These are phyloP conservation scores for Hyperoplus lanceolatus DNA, from an alignment of 2,797 vertebrate genomes.

Conservation along the genomic window DNA sequence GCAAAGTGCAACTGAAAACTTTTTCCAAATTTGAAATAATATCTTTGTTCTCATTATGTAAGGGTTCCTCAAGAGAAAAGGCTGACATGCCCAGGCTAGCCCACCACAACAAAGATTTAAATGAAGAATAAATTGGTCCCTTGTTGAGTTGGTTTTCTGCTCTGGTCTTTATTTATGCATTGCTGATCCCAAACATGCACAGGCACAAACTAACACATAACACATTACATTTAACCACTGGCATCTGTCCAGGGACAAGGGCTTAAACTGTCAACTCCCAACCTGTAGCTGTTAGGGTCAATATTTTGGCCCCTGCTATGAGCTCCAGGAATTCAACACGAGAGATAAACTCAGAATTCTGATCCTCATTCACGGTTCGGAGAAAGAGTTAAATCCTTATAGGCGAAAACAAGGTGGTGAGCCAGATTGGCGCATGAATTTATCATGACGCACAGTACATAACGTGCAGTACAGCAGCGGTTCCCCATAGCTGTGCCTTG, in stretches of 20 bases:
- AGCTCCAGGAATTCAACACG: slow-evolving; percentile 2
- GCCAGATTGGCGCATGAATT: slow-evolving; percentile 17
- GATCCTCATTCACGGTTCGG: background rate
- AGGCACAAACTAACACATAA: background rate
- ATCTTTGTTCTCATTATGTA: slow-evolving; percentile 14
- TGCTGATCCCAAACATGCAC: slow-evolving; percentile 16
- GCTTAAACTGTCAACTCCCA: slow-evolving; percentile 1
- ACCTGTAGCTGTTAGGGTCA: background rate
- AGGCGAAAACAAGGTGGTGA: background rate
- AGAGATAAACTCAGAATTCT: background rate
- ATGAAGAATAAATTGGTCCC: slow-evolving; percentile 14
- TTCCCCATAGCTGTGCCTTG: background rate
- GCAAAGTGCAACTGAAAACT: background rate
- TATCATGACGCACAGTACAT: slow-evolving; percentile 20
- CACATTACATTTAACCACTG: slow-evolving; percentile 4
- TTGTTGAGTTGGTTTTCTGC: slow-evolving; percentile 10
- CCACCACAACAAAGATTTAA: background rate
- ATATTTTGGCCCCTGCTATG: background rate
- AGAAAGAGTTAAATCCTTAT: slow-evolving; percentile 4
- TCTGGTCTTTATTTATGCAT: slow-evolving; percentile 25
- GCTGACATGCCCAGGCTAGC: background rate
- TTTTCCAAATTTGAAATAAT: slow-evolving; percentile 12
- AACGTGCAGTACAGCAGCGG: background rate
- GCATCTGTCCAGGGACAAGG: slow-evolving; percentile 9
- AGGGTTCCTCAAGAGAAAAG: slow-evolving; percentile 15